These are phyloP conservation scores for Harpalus rufipes DNA, from an alignment of 2,888 invertebrate species.

Conservation along the genomic window DNA sequence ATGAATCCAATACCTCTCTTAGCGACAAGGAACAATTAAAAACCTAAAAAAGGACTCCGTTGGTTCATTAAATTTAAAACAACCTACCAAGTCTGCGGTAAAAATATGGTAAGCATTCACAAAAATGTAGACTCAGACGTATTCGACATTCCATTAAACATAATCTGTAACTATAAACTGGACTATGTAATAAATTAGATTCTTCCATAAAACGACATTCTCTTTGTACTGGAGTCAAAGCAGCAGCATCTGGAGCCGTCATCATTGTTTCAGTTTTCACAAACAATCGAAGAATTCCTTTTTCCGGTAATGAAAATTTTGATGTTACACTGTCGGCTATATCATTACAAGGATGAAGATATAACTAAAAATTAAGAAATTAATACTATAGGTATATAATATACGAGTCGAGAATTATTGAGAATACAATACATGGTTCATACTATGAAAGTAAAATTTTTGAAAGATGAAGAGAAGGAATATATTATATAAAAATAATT, in stretches of 20 bases:
- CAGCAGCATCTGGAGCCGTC: constrained; percentile 59
- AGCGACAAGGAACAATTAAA: too few species aligned
- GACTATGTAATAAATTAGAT: constrained; percentile 82
- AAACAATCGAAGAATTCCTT: constrained; percentile 53
- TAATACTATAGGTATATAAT: too few species aligned
- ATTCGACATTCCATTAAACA: constrained; percentile 87
- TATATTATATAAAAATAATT: too few species aligned
- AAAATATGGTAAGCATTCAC: constrained; percentile 87
- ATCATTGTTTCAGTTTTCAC: constrained; percentile 55
- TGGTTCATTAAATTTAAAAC: too few species aligned
- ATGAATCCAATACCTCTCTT: too few species aligned
- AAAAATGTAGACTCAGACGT: constrained; percentile 80
- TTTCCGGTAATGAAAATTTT: not conserved
- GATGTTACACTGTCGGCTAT: constrained; percentile 69
- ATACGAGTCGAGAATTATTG: constrained; percentile 37
- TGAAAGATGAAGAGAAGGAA: too few species aligned
- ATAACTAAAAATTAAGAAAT: constrained; percentile 68
- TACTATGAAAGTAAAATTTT: too few species aligned
- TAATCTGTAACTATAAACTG: constrained; percentile 84
- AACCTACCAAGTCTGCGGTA: constrained; percentile 82
- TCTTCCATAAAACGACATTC: constrained; percentile 84
- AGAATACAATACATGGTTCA: too few species aligned
- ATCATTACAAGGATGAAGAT: constrained; percentile 70
- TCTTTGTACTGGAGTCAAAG: constrained; percentile 81
- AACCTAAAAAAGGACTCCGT: too few species aligned